Base-by-base conservation (phyloP, 2,113 vertebrate genomes). In the Haemorhous mexicanus region DNA sequence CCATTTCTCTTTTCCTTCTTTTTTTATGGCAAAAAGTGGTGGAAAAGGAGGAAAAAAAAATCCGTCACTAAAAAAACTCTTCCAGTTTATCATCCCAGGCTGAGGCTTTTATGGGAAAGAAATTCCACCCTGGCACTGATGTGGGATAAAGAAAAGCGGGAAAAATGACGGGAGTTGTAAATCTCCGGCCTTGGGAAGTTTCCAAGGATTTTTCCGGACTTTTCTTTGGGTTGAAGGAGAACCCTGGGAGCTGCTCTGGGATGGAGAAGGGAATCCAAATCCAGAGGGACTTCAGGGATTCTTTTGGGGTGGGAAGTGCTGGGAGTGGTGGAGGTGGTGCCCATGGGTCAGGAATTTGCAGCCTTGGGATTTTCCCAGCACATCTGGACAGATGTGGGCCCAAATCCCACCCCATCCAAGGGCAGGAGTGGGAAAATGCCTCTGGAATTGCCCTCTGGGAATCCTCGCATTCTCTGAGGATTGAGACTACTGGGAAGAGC, bases 101-200 rank as follows among this genome's bases (percentile, higher is more conserved):
- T 49, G 83, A 96, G 88, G 95, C 68, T 97, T 98, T 98, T 97
- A 97, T 89, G 61, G 94, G 92, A 80, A 93, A 94, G 89, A 94
- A 97, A 98, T 96, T 84, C 95, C 91, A 78, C 13, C 14, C 32
- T 24, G 85, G 47, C 92, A 58, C 3, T 0, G 83, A 19, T 3
- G 1, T 6, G 27, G 91, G 93, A 96, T 89, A 77, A 93, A 96
- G 95, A 94, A 70, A 77, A 2, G 19, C 1, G 0, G 39, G 76
- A 27, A 64, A 96, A 91, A 92, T 87, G 44, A 90, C 28, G 11
- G 2, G 35, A 49, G 50, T 1, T 26, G 4, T 97, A 97, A 97
- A 98, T 97, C 80, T 68, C 46, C 1, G 0, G 14, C 44, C 62
- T 64, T 13, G 3, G 87, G 39, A 93, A 91, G 32, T 84, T 97